phyloP scores from a whole-genome alignment of 2,113 vertebrate genomes.

The Burhinus oedicnemus region DNA sequence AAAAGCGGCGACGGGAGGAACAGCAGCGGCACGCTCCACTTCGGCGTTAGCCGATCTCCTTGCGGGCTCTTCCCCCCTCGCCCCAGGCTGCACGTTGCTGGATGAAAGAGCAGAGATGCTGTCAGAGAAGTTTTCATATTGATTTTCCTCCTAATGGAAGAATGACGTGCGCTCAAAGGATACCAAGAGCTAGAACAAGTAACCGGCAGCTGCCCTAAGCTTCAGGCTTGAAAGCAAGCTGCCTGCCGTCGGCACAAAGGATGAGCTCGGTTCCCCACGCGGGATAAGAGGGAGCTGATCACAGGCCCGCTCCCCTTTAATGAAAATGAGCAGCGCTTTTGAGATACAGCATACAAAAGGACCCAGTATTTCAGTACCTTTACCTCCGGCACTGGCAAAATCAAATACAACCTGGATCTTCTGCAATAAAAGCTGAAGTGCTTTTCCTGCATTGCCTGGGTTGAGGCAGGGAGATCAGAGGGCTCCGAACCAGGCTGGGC shows the following conservation, averaged over 20 bases:
- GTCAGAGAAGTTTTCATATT: background rate
- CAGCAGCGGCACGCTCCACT: accelerated
- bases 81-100: background rate
- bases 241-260: background rate
- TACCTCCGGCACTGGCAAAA: background rate
- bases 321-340: background rate
- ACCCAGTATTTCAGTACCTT: background rate
- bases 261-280: background rate
- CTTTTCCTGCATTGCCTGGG: background rate
- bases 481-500: background rate
- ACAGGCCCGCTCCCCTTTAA: background rate
- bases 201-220: background rate
- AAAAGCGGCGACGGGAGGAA: accelerated
- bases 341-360: background rate
- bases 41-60: background rate
- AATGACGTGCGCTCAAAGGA: background rate
- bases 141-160: background rate
- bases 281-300: background rate
- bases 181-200: slow-evolving; percentile 4
- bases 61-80: background rate
- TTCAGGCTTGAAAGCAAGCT: background rate
- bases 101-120: background rate
- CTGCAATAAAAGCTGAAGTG: background rate
- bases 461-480: background rate
- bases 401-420: background rate